A percentile compares a stretch with the other conserved stretches of the same genome.
These are phyloP conservation scores for Perodicticus potto DNA, from an alignment of 2,797 vertebrate species.

Conservation along the genomic window DNA sequence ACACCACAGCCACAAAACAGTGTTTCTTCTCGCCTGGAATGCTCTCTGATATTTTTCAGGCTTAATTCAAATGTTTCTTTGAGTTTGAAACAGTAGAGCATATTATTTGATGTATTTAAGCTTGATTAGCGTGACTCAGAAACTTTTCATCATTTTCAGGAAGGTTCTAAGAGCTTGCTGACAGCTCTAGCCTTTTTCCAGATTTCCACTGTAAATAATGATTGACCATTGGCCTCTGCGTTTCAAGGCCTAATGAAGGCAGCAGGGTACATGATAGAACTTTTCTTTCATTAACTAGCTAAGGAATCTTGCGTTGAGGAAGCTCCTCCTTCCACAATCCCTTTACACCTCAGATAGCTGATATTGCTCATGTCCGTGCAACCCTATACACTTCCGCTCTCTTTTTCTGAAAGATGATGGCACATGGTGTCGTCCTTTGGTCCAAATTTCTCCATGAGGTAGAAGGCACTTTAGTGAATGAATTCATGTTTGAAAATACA, in stretches of 20 bases:
- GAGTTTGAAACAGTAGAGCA: constrained; percentile 11
- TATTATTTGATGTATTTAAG: constrained; percentile 4
- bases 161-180: constrained; percentile 29
- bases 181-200: constrained; percentile 1
- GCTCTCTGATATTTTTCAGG: not conserved
- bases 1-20: not conserved
- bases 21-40: not conserved
- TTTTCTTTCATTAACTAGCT: not conserved
- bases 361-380: not conserved
- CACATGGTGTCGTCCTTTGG: not conserved
- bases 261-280: not conserved
- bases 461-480: not conserved
- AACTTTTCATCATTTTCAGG: constrained; percentile 47
- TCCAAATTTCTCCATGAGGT: not conserved
- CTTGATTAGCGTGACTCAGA: constrained; percentile 45
- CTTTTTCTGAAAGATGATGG: not conserved
- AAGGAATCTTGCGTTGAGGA: not conserved
- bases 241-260: constrained; percentile 54
- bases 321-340: not conserved
- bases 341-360: not conserved
- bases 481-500: not conserved
- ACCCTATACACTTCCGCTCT: not conserved
- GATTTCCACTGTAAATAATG: constrained; percentile 50
- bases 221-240: not conserved
- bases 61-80: constrained; percentile 69